Base-by-base conservation (phyloP, 2,113 vertebrate species). In the Equus przewalskii region DNA sequence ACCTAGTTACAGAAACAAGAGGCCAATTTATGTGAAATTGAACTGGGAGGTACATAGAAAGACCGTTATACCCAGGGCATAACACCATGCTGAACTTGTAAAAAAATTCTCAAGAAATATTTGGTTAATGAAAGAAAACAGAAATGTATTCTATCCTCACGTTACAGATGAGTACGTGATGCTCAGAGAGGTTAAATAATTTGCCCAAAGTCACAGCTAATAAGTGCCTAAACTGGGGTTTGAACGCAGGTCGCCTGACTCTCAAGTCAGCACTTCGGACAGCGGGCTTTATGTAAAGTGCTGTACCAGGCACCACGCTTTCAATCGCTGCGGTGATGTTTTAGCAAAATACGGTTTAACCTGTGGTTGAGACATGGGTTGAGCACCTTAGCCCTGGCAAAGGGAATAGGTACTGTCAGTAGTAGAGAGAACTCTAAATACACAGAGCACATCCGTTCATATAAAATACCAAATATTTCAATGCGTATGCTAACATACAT, bases 221-320 rank as follows among this genome's bases (percentile, higher is more conserved):
- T 5, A 24, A n/a, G n/a, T 11, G 11, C 36, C 70, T 11, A 10
- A 7, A 21, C 0, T 6, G 24, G 28, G 8, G 1, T 22, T 16
- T 33, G 6, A n/a, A 49, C 1, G 0, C 6, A 70, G 51, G 69
- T 22, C 26, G 36, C 15, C 7, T 12, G 30, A 30, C 44, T 84
- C 30, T 1, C 26, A 36, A 54, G n/a, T 64, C 64, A 49, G 60
- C 33, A 49, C 49, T 51, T 30, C 19, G 69, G 85, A 83, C 13
- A 60, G 46, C 5, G 46, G 41, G 41, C 19, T 44, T 41, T n/a
- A 24, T 4, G 0, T 0, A 72, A 54, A 89, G 49, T 15, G 21
- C 41, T 41, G 30, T 3, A 21, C 46, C 7, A 24, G 0, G 6
- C 30, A 8, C 10, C 26, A 18, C 0, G 8, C 10, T 30, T 86